These are phyloP conservation scores for Gadopsis marmoratus DNA, from an alignment of 2,797 vertebrate species.

Conservation along the genomic window DNA sequence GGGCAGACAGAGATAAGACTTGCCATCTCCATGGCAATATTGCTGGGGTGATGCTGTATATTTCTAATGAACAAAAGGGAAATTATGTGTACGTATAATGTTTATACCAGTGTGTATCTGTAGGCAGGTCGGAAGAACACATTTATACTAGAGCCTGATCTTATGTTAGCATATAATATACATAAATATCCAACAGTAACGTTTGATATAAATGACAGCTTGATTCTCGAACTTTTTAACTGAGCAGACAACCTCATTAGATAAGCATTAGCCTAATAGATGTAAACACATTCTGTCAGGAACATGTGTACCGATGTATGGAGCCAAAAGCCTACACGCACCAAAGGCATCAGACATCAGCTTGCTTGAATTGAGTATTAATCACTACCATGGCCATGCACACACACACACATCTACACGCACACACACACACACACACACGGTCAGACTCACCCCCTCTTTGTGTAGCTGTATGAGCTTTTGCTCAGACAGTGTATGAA, in stretches of 20 bases:
- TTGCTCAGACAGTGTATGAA: conserved; percentile 38
- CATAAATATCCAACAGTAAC: conserved; percentile 1
- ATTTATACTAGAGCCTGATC: conserved; percentile 4
- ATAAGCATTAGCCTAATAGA: conserved; percentile 24
- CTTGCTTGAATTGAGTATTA: conserved; percentile 34
- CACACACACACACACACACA: conserved; percentile 15
- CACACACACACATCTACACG: conserved; percentile 1
- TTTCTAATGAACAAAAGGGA: conserved; percentile 30
- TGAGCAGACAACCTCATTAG: conserved; percentile 15
- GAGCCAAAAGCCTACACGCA: conserved; percentile 39
- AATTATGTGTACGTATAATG: background rate
- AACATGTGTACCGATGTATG: conserved; percentile 17
- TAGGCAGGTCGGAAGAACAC: background rate
- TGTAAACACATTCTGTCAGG: conserved; percentile 35
- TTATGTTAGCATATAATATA: background rate
- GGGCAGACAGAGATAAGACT: conserved; percentile 33
- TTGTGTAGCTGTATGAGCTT: conserved; percentile 30
- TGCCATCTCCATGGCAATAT: conserved; percentile 35
- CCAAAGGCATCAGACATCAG: conserved; percentile 33
- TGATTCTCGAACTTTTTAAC: conserved; percentile 1
- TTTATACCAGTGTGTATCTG: conserved; percentile 18
- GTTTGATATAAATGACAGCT: conserved; percentile 13
- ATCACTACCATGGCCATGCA: conserved; percentile 8
- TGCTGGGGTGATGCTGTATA: conserved; percentile 5
- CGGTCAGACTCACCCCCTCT: conserved; percentile 22